phyloP scores from a whole-genome alignment of 2,113 vertebrate genomes.

The Hyperopisus bebe region DNA sequence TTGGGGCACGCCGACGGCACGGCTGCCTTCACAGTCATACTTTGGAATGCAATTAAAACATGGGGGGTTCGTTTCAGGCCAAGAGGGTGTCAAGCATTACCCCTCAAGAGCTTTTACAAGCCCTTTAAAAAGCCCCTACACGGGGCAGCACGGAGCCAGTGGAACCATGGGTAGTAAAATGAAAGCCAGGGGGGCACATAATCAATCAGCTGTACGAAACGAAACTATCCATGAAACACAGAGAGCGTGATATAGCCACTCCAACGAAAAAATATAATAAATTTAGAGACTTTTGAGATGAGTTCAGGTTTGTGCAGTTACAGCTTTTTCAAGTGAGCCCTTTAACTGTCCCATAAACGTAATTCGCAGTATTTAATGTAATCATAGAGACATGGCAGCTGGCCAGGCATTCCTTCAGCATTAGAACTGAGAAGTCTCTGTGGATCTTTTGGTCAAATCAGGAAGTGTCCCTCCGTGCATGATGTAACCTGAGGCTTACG shows the following conservation, averaged over 20 bases:
- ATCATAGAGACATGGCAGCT: neutral
- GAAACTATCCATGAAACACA: neutral
- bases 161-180: neutral
- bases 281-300: neutral
- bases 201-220: neutral
- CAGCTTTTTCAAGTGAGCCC: neutral
- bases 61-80: neutral
- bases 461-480: neutral
- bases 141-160: neutral
- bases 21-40: neutral
- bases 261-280: neutral
- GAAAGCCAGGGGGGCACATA: neutral
- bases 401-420: neutral
- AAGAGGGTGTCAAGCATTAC: neutral
- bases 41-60: constrained; percentile 11
- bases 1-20: neutral
- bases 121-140: neutral
- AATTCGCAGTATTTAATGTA: neutral
- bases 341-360: constrained; percentile 1
- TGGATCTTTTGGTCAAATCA: neutral
- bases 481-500: neutral
- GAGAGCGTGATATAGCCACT: neutral
- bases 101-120: constrained; percentile 5
- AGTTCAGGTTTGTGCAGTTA: neutral
- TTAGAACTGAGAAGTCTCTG: neutral